Conservation (phyloP, 2,888 invertebrate species). For the Parelbella ahira region DNA sequence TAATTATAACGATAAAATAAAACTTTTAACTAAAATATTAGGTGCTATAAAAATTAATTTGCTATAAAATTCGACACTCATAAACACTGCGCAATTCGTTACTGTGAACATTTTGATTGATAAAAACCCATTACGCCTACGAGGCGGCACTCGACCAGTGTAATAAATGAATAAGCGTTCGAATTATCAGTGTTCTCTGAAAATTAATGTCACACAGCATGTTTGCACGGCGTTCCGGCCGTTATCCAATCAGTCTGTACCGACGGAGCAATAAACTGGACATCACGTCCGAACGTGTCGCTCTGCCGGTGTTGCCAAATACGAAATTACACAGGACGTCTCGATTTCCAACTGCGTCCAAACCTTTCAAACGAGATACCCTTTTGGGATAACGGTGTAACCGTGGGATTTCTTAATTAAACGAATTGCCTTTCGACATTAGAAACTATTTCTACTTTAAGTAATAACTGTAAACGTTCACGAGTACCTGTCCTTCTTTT, state of each 20-base stretch:
- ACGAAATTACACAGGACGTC: conserved; percentile 20
- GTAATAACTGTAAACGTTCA: too few relatives aligned
- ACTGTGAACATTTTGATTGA: conserved; percentile 23
- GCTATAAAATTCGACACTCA: background rate
- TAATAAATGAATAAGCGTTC: conserved; percentile 24
- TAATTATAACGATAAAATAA: background rate
- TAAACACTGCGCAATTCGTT: conserved; percentile 14
- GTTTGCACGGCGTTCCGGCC: conserved; percentile 26
- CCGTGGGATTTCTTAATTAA: too few relatives aligned
- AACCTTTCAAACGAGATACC: conserved; percentile 10
- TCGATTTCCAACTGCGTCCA: conserved; percentile 15
- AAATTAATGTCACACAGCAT: conserved; percentile 13
- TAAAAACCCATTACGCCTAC: conserved; percentile 20
- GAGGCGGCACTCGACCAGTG: conserved; percentile 15
- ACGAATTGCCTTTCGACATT: too few relatives aligned
- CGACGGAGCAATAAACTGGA: conserved; percentile 59
- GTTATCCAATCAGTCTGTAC: conserved; percentile 58
- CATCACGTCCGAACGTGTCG: conserved; percentile 59
- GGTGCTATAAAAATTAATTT: too few relatives aligned
- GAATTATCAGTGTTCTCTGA: conserved; percentile 22
- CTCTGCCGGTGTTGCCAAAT: conserved; percentile 15
- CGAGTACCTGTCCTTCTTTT: too few relatives aligned
- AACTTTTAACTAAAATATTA: too few relatives aligned
- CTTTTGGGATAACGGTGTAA: conserved; percentile 1
- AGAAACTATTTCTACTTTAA: too few relatives aligned